Base-by-base conservation (phyloP, 1,140 invertebrate genomes). In the Leptinotarsa lineolata region DNA sequence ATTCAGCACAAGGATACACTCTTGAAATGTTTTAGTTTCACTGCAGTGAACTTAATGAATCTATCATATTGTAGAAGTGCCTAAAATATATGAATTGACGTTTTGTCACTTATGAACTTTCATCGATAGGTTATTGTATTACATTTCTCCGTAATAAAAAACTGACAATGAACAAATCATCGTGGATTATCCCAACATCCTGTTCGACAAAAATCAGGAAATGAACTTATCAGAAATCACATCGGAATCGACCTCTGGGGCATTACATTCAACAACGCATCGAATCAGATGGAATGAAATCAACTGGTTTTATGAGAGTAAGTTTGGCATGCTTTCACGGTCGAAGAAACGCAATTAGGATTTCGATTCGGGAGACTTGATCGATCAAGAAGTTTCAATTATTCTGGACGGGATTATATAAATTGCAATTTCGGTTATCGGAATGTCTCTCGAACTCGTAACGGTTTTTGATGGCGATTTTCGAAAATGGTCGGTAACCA, bases 341-440 rank as follows among this genome's bases (percentile, higher is more conserved):
- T n/a, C n/a, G 48, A 54, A 54, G 16, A 54, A 54, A 54, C 48
- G 48, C n/a, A 54, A 54, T 54, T 54, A 18, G 48, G 48, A 18
- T 16, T 54, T 54, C 48, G 48, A 15, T 54, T 54, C 16, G 48
- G n/a, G 6, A 16, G 4, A 3, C 4, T 54, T 54, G 48, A 54
- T 54, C 48, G 16, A 54, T 18, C n/a, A 54, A 15, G 48, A 54
- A 54, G 48, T 54, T 54, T 6, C 48, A 54, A 54, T n/a, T n/a
- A 54, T 54, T 54, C 48, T n/a, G 48, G 16, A 39, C 48, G 15
- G 15, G n/a, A 54, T 54, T 15, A 54, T 18, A 15, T 54, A 18
- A 54, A 54, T 16, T 54, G 48, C 48, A 54, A 54, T 54, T 54
- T 54, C 15, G 48, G 48, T n/a, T 54, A n/a, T 54, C n/a, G 48